These are phyloP conservation scores for Linnaemya tessellans DNA, from an alignment of 2,888 invertebrate genomes.

Conservation along the genomic window DNA sequence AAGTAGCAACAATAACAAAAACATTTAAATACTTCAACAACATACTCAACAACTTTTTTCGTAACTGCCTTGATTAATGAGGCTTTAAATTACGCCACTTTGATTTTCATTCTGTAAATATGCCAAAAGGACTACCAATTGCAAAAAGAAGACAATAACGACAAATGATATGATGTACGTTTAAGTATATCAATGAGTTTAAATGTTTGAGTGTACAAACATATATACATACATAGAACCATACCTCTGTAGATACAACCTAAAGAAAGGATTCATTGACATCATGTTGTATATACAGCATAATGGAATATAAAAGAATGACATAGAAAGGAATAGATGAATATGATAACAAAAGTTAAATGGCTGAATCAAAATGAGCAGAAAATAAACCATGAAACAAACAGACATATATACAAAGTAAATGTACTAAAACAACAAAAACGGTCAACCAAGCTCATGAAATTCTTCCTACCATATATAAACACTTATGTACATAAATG, in stretches of 20 bases:
- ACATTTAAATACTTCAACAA: slow-evolving; percentile 58
- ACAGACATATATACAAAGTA: slow-evolving; percentile 21
- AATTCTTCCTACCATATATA: no score
- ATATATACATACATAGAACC: no score
- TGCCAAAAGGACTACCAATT: slow-evolving; percentile 68
- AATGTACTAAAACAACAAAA: neutral
- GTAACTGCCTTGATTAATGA: slow-evolving; percentile 79
- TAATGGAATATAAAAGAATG: slow-evolving; percentile 31
- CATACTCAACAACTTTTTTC: slow-evolving; percentile 69
- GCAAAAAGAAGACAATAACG: slow-evolving; percentile 8
- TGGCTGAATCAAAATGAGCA: slow-evolving; percentile 59
- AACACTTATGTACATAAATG: neutral
- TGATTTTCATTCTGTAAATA: slow-evolving; percentile 80
- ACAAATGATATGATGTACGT: no score
- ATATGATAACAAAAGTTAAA: slow-evolving; percentile 53
- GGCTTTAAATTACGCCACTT: slow-evolving; percentile 82
- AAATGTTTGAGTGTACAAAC: neutral
- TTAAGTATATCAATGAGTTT: neutral
- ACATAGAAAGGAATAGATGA: slow-evolving; percentile 45
- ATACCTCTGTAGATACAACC: neutral
- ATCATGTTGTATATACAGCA: slow-evolving; percentile 55
- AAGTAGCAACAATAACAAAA: slow-evolving; percentile 11
- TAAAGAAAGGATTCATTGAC: slow-evolving; percentile 61
- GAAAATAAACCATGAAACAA: neutral
- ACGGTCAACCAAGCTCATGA: no score